Evolutionary conservation across 2,113 vertebrate species (phyloP).

Genomic region (Raphicerus campestris): DNA sequence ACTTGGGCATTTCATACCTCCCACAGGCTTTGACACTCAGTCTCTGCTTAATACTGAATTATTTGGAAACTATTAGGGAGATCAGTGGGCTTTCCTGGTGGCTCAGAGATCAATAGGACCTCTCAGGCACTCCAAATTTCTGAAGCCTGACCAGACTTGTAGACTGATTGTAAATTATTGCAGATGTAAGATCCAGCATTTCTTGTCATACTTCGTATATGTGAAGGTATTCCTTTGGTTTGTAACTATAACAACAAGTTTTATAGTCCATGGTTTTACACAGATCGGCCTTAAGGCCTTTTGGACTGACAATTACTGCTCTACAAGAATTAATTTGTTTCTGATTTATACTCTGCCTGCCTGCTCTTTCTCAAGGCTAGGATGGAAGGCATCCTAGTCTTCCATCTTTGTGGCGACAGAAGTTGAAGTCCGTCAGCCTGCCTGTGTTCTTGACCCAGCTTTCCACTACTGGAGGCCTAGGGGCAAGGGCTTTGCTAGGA

Average conservation of each 20-base stretch:
- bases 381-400: neutral
- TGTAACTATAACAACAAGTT: constrained; percentile 48
- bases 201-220: neutral
- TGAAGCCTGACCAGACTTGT: constrained; percentile 24
- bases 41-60: neutral
- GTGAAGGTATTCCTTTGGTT: neutral
- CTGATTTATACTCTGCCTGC: neutral
- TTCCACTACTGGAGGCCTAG: neutral
- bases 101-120: neutral
- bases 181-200: neutral
- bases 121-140: neutral
- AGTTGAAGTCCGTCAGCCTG: neutral
- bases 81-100: neutral
- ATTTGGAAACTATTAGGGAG: constrained; percentile 1
- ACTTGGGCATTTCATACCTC: neutral
- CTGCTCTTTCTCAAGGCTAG: neutral
- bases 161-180: neutral
- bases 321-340: neutral
- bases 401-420: neutral
- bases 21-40: neutral
- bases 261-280: neutral
- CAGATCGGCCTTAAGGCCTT: neutral
- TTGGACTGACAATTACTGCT: neutral
- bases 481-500: neutral
- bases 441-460: neutral